Base-by-base conservation (phyloP, 2,113 vertebrate species). In the Acanthochromis polyacanthus region DNA sequence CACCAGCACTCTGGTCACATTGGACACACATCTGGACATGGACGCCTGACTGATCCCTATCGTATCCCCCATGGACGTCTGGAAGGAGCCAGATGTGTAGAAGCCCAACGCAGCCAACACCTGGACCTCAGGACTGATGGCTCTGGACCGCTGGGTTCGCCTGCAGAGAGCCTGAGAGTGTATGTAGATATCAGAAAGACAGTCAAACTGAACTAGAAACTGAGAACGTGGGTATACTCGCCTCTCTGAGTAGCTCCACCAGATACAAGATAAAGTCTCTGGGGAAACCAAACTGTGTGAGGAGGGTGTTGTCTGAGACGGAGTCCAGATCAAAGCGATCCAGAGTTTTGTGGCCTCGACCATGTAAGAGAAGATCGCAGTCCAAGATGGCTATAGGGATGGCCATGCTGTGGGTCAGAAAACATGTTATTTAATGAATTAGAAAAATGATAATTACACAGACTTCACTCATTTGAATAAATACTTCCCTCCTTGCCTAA, bases 21-120 rank as follows among this genome's bases (percentile, higher is more conserved):
- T 97, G 67, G 97, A 95, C 78, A 99, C 98, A 5, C 98, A 99
- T 68, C 98, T 96, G 23, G 97, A 98, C 97, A 99, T 99, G 14
- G 98, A 99, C 3, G 98, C 97, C 89, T 99, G 98, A 72, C 97
- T 99, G 84, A 99, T 99, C 53, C 98, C 98, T 5, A 99, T 98
- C 16, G 96, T 96, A 25, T 98, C 97, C 38, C 97, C 98, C 96
- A 99, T 98, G 5, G 96, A 96, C 3, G 97, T 98, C 94, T 99
- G 98, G 86, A 98, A 99, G 1, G 96, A 99, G 2, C 98, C 98
- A 0, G 97, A 97, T 28, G 97, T 98, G 68, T 98, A 99, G 90
- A 99, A 99, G n/a, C 97, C 98, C 79, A 99, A n/a, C 0, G 98
- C 98, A 0, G 98, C 98, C 38, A 99, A 94, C 61, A 99, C 96